Base-by-base conservation (phyloP, 1,140 invertebrate genomes). In the Ceratina calcarata region DNA sequence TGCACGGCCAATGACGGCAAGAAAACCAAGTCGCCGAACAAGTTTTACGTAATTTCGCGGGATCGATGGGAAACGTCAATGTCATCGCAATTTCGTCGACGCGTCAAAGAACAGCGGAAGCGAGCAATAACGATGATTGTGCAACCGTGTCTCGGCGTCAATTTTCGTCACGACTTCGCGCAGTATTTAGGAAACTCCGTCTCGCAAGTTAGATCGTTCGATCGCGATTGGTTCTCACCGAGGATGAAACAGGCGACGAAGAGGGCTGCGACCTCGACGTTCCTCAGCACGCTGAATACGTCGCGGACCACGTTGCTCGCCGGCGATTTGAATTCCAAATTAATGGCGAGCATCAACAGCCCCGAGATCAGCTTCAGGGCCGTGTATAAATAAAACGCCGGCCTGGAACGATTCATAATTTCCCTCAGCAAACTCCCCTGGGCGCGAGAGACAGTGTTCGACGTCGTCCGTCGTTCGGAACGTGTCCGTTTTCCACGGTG, bases 301-400 rank as follows among this genome's bases (percentile, higher is more conserved):
- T 97, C 96, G 32, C 94, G 93, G 0, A 97, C 91, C 16, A 97
- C 94, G 87, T 96, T 95, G 78, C 94, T 94, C 13, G 96, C 95
- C 0, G 96, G 96, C 83, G 95, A 93, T 90, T 97, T 96, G 87
- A 97, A 97, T 90, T 96, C 95, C 78, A 97, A 91, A 90, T 96
- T 95, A 20, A 97, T 95, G 81, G 95, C 94, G 78, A 97, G 89
- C 94, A 97, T 96, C 16, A 97, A 86, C 55, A 94, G 83, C 1
- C 95, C 96, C 20, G 95, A 95, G 7, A 95, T 86, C 0, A 96
- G 91, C 90, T 97, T 96, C 72, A 97, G 88, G 7, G 93, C 94
- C 24, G 96, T 95, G 90, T 97, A 97, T 61, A 97, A 89, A 91
- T 96, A 97, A 91, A 97, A 97, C 22, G 96, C 96, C 20, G 96